phyloP scores from a whole-genome alignment of 2,888 invertebrate species.

The Troilus luridus region DNA sequence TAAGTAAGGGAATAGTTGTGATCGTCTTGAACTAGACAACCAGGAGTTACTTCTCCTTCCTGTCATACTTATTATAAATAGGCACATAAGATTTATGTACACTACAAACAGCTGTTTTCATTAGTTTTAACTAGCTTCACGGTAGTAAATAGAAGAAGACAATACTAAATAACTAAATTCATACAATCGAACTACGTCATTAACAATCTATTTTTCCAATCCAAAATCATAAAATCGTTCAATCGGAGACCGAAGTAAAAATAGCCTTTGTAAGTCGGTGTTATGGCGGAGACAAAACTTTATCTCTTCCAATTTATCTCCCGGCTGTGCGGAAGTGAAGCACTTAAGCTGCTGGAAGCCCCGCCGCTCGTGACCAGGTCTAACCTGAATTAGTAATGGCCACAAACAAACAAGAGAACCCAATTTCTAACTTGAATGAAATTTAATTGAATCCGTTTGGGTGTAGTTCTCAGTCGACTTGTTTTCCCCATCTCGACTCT shows the following conservation, averaged over 20 bases:
- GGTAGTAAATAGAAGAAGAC: too few relatives aligned
- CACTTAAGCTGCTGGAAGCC: slow-evolving; percentile 41
- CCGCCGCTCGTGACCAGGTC: slow-evolving; percentile 30
- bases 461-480: slow-evolving; percentile 48
- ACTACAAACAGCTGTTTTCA: too few relatives aligned
- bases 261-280: neutral
- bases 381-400: slow-evolving; percentile 50
- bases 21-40: too few relatives aligned
- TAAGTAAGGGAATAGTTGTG: too few relatives aligned
- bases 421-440: slow-evolving; percentile 49
- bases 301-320: slow-evolving; percentile 49
- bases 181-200: neutral
- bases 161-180: neutral
- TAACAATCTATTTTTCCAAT: neutral
- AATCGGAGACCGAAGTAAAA: slow-evolving; percentile 4
- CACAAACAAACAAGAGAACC: slow-evolving; percentile 50
- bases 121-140: too few relatives aligned
- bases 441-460: slow-evolving; percentile 50
- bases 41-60: too few relatives aligned
- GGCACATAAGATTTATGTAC: too few relatives aligned
- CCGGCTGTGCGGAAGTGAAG: slow-evolving; percentile 15
- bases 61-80: too few relatives aligned
- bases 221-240: neutral
- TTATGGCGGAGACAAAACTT: slow-evolving; percentile 41
- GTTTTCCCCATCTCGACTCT: slow-evolving; percentile 50